Conservation (phyloP, 2,888 invertebrate genomes). For the Synanthedon andrenaeformis region DNA sequence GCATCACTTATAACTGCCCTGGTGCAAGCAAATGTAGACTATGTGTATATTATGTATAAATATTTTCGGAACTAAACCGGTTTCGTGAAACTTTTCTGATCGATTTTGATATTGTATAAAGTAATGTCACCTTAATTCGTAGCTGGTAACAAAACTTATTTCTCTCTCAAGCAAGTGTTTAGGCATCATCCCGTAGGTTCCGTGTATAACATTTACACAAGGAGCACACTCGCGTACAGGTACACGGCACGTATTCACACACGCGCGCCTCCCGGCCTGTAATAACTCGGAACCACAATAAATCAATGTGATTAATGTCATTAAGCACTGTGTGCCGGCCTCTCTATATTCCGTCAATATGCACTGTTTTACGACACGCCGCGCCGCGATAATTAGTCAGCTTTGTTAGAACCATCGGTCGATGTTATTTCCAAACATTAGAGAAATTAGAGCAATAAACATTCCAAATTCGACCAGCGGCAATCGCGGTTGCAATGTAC, state of each 20-base stretch:
- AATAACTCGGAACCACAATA: constrained; percentile 72
- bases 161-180: constrained; percentile 16
- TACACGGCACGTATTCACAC: constrained; percentile 30
- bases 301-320: constrained; percentile 72
- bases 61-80: no score
- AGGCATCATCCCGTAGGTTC: constrained; percentile 43
- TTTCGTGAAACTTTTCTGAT: no score
- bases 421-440: constrained; percentile 17
- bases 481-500: constrained; percentile 23
- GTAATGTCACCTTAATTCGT: no score
- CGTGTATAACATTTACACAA: constrained; percentile 57
- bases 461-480: constrained; percentile 20
- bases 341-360: constrained; percentile 72
- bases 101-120: no score
- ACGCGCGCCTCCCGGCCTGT: constrained; percentile 56
- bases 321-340: constrained; percentile 71
- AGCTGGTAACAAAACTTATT: no score
- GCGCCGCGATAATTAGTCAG: constrained; percentile 69
- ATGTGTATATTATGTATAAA: no score
- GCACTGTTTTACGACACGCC: constrained; percentile 70
- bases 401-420: constrained; percentile 61
- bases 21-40: no score
- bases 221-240: constrained; percentile 39
- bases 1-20: no score
- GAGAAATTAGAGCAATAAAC: constrained; percentile 40